Base-by-base conservation (phyloP, 2,888 invertebrate genomes). In the Allophyes oxyacanthae region DNA sequence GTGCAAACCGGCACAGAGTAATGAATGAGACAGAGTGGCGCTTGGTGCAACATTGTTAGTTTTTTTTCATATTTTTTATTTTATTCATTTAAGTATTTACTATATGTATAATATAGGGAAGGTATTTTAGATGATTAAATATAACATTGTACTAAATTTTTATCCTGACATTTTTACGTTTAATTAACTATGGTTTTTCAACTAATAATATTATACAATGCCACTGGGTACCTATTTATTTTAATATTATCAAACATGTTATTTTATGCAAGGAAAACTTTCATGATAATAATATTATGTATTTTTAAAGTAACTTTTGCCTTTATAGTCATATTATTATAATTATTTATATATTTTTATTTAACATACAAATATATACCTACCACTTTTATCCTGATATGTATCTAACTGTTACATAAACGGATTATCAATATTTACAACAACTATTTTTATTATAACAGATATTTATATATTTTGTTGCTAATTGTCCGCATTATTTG, bases 1-100 rank as follows among this genome's bases (percentile, higher is more conserved):
- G 89, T 92, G 93, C 93, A 93, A 89, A 91, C 88, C 83, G 83
- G 79, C 82, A 75, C 84, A 93, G 92, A 85, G 87, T 81, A 90
- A 67, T 73, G 63, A 59, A 59, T 30, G 46, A 54, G 55, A 81
- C 81, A 90, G 86, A 74, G 64, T 55, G 41, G n/a, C 42, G 52
- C 57, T 32, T 57, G 59, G 37, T 59, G 69, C 61, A 69, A 49
- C 69, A 61, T 64, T 70, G 40, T 65, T 45, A 37, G 43, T 38
- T 45, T 51, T 45, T 8, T 20, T 46, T 45, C 37, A 8, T 6
- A 28, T 4, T 6, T n/a, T 46, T 26, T 14, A 6, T 13, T 26
- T 46, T 38, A n/a, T 32, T n/a, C n/a, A 2, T 26, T 26, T n/a
- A 20, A 20, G 2, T 20, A 20, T 4, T 20, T 3, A 20, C 4